Evolutionary conservation across 2,797 vertebrate species (phyloP).

Genomic region (Novumbra hubbsi): DNA sequence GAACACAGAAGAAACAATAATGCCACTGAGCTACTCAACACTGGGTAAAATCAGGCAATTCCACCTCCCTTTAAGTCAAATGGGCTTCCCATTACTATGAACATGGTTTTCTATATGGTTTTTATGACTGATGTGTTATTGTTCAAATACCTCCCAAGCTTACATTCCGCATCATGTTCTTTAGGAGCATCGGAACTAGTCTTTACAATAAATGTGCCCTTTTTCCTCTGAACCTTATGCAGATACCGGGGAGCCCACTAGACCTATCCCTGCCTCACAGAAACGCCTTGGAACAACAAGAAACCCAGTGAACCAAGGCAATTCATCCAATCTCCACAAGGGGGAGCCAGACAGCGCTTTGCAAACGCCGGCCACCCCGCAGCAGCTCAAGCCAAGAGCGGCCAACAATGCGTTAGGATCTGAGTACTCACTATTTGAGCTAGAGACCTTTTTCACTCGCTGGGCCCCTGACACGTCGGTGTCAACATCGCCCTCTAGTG

Average conservation of each 20-base stretch:
- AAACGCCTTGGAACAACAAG: constrained; percentile 11
- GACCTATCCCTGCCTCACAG: constrained; percentile 1
- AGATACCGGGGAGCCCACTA: not conserved
- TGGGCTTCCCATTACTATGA: not conserved
- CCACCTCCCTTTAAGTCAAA: not conserved
- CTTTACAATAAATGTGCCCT: not conserved
- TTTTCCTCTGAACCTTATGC: not conserved
- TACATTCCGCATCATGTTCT: not conserved
- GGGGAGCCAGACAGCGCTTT: constrained; percentile 41
- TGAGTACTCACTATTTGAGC: constrained; percentile 63
- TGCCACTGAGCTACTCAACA: not conserved
- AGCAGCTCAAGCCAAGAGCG: constrained; percentile 26
- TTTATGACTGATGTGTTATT: not conserved
- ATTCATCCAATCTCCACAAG: constrained; percentile 14
- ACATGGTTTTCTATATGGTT: not conserved
- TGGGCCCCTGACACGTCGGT: constrained; percentile 58
- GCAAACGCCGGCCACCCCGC: constrained; percentile 23
- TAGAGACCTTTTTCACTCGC: constrained; percentile 63
- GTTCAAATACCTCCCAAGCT: not conserved
- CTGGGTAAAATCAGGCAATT: not conserved
- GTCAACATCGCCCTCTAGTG: constrained; percentile 14
- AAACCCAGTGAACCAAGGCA: not conserved
- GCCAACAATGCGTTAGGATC: constrained; percentile 20
- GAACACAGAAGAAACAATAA: not conserved
- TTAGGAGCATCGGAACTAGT: not conserved